A percentile compares a stretch with the other conserved stretches of the same genome.
Evolutionary conservation across 2,797 vertebrate genomes (phyloP).

Genomic region (Morus bassanus): DNA sequence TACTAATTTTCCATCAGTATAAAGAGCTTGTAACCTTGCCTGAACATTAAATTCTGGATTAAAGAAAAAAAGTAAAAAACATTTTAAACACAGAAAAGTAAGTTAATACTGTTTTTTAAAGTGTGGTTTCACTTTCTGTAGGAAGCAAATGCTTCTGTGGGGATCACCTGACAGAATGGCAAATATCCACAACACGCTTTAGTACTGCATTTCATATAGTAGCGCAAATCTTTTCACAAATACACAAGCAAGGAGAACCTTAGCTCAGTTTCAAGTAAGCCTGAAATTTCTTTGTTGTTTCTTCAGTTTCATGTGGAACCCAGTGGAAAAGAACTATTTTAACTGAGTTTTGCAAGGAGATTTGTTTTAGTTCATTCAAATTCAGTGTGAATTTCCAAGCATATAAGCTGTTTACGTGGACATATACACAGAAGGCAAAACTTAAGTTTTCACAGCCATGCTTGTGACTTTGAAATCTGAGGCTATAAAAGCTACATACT

Average conservation of each 20-base stretch:
- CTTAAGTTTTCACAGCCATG: neutral
- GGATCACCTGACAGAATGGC: slow-evolving; percentile 5
- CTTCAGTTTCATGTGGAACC: neutral
- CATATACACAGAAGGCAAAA: neutral
- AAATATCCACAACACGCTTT: neutral
- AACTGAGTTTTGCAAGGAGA: neutral
- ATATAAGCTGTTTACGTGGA: neutral
- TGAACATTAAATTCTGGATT: neutral
- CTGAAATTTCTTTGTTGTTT: neutral
- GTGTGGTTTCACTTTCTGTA: neutral
- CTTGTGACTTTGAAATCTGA: neutral
- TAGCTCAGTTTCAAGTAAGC: neutral
- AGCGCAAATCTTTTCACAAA: neutral
- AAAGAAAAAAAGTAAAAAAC: neutral
- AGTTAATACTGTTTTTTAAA: neutral
- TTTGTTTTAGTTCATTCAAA: neutral
- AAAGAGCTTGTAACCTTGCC: neutral
- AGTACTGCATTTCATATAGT: neutral
- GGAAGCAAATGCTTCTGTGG: neutral
- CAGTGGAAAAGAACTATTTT: neutral
- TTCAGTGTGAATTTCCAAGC: neutral
- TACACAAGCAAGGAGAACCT: neutral
- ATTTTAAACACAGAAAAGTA: neutral
- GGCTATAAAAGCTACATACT: neutral
- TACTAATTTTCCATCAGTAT: neutral